Base-by-base conservation (phyloP, 2,797 vertebrate species). In the Sandelia bainsii region DNA sequence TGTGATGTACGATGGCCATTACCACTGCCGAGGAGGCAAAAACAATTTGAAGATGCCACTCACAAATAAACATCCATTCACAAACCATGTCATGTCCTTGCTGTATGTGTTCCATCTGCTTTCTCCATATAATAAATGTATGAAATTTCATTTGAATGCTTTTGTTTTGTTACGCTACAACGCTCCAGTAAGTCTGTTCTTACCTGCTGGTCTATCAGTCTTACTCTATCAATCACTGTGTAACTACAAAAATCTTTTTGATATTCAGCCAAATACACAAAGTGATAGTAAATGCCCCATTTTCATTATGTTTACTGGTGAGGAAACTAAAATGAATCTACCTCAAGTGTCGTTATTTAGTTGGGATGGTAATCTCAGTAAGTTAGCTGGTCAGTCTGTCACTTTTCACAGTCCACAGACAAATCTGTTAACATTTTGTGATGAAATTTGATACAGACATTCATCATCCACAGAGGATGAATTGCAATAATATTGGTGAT, bases 1-100 rank as follows among this genome's bases (percentile, higher is more conserved):
- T 48, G 65, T 93, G 92, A 94, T 94, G 88, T 87, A 95, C 62
- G 89, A 90, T 32, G 46, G 64, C 72, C 85, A 91, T 93, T 90
- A 91, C 73, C 3, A 50, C 80, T 83, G 77, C 72, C 4, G 65
- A 87, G 91, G 86, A 87, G 75, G 77, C 76, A 56, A 59, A 83
- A 86, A 42, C 56, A 81, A 84, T 89, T 87, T 84, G 75, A 80
- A 53, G 74, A 83, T 72, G 85, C 79, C 82, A 70, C 51, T 90
- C 79, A 82, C 83, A 82, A 76, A 86, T 67, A 78, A 73, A 78
- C 69, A 85, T 75, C 61, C 70, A 68, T 58, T 59, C 74, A 62
- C 65, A 49, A 69, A 57, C 46, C 37, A 59, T 60, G 65, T 77
- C 70, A 69, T 49, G 19, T 79, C 72, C 56, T 58, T 61, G 74